These are phyloP conservation scores for Melitaea cinxia DNA, from an alignment of 1,140 invertebrate species.

Conservation along the genomic window DNA sequence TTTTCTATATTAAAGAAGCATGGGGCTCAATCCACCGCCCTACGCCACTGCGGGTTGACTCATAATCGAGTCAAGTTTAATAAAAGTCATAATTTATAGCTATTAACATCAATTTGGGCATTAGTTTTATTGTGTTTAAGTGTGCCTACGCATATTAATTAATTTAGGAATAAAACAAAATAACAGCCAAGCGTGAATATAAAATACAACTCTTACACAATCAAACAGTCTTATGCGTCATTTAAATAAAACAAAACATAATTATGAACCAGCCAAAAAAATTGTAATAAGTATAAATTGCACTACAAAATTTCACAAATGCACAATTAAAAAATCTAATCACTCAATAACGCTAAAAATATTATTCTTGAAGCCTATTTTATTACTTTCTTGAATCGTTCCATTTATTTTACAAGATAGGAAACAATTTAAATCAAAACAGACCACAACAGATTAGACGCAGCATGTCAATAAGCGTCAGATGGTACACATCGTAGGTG, in stretches of 20 bases:
- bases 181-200: constrained; percentile 66
- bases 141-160: constrained; percentile 22
- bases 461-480: constrained; percentile 30
- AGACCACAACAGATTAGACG: constrained; percentile 9
- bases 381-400: too few species aligned
- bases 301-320: constrained; percentile 57
- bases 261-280: constrained; percentile 41
- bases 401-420: not conserved
- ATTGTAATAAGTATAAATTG: constrained; percentile 47
- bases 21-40: too few species aligned
- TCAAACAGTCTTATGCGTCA: constrained; percentile 73
- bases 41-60: too few species aligned
- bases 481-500: constrained; percentile 30
- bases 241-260: constrained; percentile 62
- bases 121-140: too few species aligned
- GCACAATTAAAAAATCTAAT: constrained; percentile 52
- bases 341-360: constrained; percentile 48
- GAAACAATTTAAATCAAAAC: not conserved
- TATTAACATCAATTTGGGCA: too few species aligned
- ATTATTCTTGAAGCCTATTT: constrained; percentile 71
- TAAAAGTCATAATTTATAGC: too few species aligned
- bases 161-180: constrained; percentile 48
- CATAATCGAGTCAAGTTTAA: too few species aligned
- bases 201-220: constrained; percentile 59
- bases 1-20: too few species aligned